Percentiles rank a stretch among this genome's conserved stretches.
These are phyloP conservation scores for Neodon shergylaensis DNA, from an alignment of 2,113 vertebrate species.

Conservation along the genomic window DNA sequence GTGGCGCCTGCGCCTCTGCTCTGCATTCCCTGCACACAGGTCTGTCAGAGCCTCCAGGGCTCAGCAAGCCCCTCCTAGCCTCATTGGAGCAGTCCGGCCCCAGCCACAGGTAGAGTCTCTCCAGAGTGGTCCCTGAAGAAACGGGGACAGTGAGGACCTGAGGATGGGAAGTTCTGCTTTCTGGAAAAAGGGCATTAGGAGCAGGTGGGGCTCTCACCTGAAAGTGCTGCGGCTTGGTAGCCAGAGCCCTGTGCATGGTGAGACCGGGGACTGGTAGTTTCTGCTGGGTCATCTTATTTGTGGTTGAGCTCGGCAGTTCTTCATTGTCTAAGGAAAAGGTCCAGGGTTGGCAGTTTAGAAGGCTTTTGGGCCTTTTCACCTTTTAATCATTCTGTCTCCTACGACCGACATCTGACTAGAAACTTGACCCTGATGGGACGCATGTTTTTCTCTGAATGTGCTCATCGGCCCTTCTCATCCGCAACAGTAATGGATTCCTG, in stretches of 20 bases:
- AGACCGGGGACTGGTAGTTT: not conserved
- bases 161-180: no score
- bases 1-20: not conserved
- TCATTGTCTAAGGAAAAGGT: slow-evolving; percentile 25
- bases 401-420: not conserved
- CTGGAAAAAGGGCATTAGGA: not conserved
- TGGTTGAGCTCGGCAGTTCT: not conserved
- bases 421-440: not conserved
- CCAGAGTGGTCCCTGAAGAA: not conserved
- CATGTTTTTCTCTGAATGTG: not conserved
- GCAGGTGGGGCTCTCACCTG: slow-evolving; percentile 67
- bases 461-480: not conserved
- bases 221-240: slow-evolving; percentile 78
- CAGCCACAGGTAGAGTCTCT: not conserved
- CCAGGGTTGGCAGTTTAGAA: not conserved
- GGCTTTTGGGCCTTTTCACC: not conserved
- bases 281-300: not conserved
- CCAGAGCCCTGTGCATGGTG: not conserved
- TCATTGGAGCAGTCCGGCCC: not conserved
- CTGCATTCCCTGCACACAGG: not conserved
- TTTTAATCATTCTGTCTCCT: not conserved
- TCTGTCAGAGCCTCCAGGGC: not conserved
- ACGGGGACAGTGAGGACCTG: not conserved
- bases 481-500: not conserved
- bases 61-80: not conserved